Conservation (phyloP, 2,888 invertebrate species). For the Mesoligia furuncula region DNA sequence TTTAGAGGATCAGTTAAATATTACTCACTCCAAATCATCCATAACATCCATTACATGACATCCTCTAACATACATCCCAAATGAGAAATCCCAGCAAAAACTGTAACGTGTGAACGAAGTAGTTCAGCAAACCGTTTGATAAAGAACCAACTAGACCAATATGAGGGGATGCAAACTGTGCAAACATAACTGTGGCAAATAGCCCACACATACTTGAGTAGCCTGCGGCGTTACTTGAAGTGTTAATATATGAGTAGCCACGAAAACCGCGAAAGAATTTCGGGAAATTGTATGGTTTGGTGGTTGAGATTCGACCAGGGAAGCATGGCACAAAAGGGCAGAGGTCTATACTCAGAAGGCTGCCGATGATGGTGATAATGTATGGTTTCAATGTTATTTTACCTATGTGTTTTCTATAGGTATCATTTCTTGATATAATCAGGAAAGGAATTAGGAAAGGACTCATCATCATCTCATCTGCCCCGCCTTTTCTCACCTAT, state of each 20-base stretch:
- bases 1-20: not conserved
- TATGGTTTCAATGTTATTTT: not conserved
- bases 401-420: too few species aligned
- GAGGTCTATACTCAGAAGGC: too few species aligned
- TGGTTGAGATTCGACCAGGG: not conserved
- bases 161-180: conserved; percentile 56
- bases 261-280: conserved; percentile 46
- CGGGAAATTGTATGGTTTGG: not conserved
- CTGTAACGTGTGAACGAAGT: not conserved
- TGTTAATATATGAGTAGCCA: conserved; percentile 62
- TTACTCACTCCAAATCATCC: not conserved
- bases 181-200: conserved; percentile 51
- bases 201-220: conserved; percentile 54
- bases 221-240: conserved; percentile 46
- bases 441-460: not conserved
- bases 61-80: not conserved
- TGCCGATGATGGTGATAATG: not conserved
- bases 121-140: conserved; percentile 30
- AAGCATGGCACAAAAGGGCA: not conserved
- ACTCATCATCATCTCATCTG: too few species aligned
- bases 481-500: too few species aligned
- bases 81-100: conserved; percentile 14
- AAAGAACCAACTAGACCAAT: conserved; percentile 23
- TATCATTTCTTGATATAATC: not conserved
- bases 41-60: not conserved